Percentiles rank a stretch among this genome's conserved stretches.
Conservation (phyloP, 2,888 invertebrate species). For the Drosophila testacea region DNA sequence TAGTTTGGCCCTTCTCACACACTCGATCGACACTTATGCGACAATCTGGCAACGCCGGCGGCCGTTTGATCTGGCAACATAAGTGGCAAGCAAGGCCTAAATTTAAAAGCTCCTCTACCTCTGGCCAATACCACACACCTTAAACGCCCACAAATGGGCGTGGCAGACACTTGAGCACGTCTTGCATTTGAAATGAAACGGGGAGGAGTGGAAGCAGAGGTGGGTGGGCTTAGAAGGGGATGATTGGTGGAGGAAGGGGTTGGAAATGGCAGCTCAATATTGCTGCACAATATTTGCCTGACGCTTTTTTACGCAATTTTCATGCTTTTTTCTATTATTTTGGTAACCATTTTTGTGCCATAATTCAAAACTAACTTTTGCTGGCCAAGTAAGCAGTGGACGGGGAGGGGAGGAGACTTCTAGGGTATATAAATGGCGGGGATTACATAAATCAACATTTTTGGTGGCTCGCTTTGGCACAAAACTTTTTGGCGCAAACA, state of each 20-base stretch:
- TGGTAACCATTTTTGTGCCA: conserved; percentile 42
- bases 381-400: conserved; percentile 20
- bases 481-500: conserved; percentile 72
- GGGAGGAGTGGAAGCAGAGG: too few species aligned
- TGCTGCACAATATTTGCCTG: conserved; percentile 32
- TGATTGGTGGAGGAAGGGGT: too few species aligned
- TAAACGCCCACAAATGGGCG: conserved; percentile 28
- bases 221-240: neutral
- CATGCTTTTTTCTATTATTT: conserved; percentile 17
- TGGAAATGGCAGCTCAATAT: conserved; percentile 33
- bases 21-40: conserved; percentile 42
- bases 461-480: conserved; percentile 35
- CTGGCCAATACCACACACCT: conserved; percentile 3
- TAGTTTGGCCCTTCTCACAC: conserved; percentile 15
- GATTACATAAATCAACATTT: conserved; percentile 73
- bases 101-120: conserved; percentile 24
- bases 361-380: conserved; percentile 62
- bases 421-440: neutral
- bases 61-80: conserved; percentile 41
- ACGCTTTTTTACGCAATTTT: conserved; percentile 43
- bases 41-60: conserved; percentile 53
- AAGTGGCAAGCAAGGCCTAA: conserved; percentile 23
- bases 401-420: neutral
- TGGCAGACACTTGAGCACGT: conserved; percentile 56
- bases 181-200: conserved; percentile 11